Evolutionary conservation across 64 coral and sea anemone species (phyloP), one percentile per base, ranked within the genome.

Genomic region (Actinia tenebrosa): DNA sequence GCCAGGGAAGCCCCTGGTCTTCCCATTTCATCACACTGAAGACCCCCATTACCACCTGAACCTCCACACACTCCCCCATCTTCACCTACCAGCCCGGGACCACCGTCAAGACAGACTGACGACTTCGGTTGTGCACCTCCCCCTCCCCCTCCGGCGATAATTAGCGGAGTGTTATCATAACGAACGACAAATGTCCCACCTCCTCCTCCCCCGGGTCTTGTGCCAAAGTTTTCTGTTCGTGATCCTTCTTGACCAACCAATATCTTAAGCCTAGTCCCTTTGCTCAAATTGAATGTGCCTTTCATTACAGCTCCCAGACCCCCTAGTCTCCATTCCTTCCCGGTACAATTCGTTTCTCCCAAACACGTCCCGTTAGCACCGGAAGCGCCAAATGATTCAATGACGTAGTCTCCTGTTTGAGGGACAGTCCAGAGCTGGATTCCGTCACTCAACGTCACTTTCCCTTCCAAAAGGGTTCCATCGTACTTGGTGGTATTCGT

Each of bases 71-170:
- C 87, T 22, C 79, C 83, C 7, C 94, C 94, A 89, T 86, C 86
- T 27, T 58, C 80, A 52, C 86, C 92, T 17, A 79, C 87, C 83
- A 92, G 87, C 82, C 94, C 94, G 0, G 94, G 90, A 54, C 90
- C 93, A 9, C 89, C 89, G n/a, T 91, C 86, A 20, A 80, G 87
- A 23, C 89, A 89, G 3, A 50, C 77, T 53, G 22, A 15, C 64
- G n/a, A 23, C 52, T 18, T 53, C 18, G 71, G 16, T 47, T 68
- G 25, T 16, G 82, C 87, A 3, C 93, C 87, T 60, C 93, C 93
- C 37, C 93, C 93, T 61, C 93, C 93, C 47, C 93, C 93, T 58
- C 93, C 93, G 25, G 93, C 93, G 44, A 95, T 61, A 19, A 95
- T 68, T 46, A 95, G 55, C 43, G 89, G 89, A 16, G 87, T 89